Evolutionary conservation across 2,113 vertebrate genomes (phyloP).

Genomic region (Semicossyphus pulcher): DNA sequence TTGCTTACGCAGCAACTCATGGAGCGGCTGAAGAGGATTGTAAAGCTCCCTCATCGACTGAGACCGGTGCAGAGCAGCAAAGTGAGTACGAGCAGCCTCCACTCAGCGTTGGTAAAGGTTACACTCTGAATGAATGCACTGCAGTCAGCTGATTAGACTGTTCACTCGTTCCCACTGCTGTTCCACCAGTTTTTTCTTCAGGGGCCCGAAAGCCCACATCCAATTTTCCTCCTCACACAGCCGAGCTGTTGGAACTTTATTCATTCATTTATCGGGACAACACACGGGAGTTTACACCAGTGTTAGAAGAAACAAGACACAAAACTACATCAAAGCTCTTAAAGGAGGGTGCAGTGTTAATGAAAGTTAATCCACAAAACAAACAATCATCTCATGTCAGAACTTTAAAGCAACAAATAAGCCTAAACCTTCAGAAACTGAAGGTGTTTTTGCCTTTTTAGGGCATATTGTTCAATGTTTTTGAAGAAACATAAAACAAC

Average conservation of each 20-base stretch:
- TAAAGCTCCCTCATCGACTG: slow-evolving; percentile 88
- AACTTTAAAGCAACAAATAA: too few relatives aligned
- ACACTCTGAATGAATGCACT: neutral
- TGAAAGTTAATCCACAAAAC: too few relatives aligned
- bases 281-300: neutral
- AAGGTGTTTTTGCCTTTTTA: too few relatives aligned
- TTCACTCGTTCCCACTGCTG: slow-evolving; percentile 4
- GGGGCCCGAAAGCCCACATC: neutral
- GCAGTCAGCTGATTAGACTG: slow-evolving; percentile 5
- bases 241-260: neutral
- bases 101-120: slow-evolving; percentile 11
- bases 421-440: too few relatives aligned
- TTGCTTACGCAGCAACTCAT: slow-evolving; percentile 88
- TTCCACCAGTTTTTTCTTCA: slow-evolving; percentile 3
- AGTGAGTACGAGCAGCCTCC: slow-evolving; percentile 74
- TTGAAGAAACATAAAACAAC: too few relatives aligned
- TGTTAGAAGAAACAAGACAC: neutral
- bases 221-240: neutral
- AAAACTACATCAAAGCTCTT: too few relatives aligned
- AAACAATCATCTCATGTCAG: too few relatives aligned
- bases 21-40: slow-evolving; percentile 91
- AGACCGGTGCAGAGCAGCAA: slow-evolving; percentile 92
- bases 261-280: neutral
- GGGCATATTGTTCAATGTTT: too few relatives aligned
- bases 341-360: too few relatives aligned